Conservation (phyloP, 2,888 invertebrate species). For the Agrochola litura region DNA sequence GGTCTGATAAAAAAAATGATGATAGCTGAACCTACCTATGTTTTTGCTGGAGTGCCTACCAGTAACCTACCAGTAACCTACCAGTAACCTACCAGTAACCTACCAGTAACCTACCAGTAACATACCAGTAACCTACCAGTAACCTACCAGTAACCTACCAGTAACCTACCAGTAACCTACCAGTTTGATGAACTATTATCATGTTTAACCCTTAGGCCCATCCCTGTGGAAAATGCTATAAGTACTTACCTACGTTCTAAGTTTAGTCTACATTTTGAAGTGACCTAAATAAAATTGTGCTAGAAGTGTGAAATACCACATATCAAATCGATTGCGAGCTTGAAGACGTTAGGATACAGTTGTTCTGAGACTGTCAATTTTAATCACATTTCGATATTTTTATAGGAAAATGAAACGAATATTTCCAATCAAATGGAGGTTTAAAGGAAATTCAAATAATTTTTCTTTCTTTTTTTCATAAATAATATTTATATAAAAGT, state of each 20-base stretch:
- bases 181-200: not conserved
- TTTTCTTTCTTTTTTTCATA: too few relatives aligned
- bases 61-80: too few relatives aligned
- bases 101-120: too few relatives aligned
- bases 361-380: not conserved
- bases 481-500: not conserved
- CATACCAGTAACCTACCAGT: too few relatives aligned
- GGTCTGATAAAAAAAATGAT: not conserved
- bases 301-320: conserved; percentile 28
- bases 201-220: not conserved
- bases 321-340: conserved; percentile 28
- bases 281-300: conserved; percentile 31
- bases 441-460: not conserved
- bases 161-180: too few relatives aligned
- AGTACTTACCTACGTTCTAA: not conserved
- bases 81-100: too few relatives aligned
- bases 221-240: not conserved
- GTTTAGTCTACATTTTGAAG: conserved; percentile 15
- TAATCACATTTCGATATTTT: not conserved
- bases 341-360: conserved; percentile 7
- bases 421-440: not conserved
- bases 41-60: too few relatives aligned
- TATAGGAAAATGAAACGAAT: not conserved
- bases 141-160: too few relatives aligned
- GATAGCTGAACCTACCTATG: too few relatives aligned